Conservation (phyloP, 2,797 vertebrate genomes). For the Okamejei kenojei region DNA sequence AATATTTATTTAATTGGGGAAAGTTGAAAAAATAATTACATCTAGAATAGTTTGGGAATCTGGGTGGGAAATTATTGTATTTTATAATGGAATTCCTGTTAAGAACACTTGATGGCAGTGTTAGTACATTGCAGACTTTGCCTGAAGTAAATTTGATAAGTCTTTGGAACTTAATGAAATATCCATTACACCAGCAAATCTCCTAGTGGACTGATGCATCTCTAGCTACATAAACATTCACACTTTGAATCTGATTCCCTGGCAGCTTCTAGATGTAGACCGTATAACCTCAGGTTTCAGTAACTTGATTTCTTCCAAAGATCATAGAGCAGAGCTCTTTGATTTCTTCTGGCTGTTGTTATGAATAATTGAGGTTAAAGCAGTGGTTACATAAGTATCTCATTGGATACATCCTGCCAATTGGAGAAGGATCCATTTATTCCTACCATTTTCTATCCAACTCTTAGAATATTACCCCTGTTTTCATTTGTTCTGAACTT, state of each 20-base stretch:
- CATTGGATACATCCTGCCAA: too few relatives aligned
- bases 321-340: too few relatives aligned
- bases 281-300: too few relatives aligned
- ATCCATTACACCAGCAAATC: neutral
- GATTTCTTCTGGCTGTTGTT: too few relatives aligned
- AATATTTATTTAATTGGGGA: neutral
- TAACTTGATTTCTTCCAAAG: too few relatives aligned
- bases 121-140: neutral
- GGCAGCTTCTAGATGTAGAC: neutral
- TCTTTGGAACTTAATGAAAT: neutral
- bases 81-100: neutral
- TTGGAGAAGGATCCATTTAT: too few relatives aligned
- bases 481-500: too few relatives aligned
- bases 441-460: too few relatives aligned
- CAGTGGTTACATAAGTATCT: too few relatives aligned
- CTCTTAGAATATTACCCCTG: too few relatives aligned
- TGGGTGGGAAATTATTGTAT: neutral
- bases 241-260: neutral
- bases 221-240: neutral
- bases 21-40: neutral
- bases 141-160: neutral
- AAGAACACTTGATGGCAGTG: slow-evolving; percentile 12
- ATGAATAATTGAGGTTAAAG: too few relatives aligned
- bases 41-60: neutral
- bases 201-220: neutral